These are phyloP conservation scores for Ephydatia muelleri DNA, from an alignment of 37 sponge, comb jelly and placozoan species.

Conservation along the genomic window DNA sequence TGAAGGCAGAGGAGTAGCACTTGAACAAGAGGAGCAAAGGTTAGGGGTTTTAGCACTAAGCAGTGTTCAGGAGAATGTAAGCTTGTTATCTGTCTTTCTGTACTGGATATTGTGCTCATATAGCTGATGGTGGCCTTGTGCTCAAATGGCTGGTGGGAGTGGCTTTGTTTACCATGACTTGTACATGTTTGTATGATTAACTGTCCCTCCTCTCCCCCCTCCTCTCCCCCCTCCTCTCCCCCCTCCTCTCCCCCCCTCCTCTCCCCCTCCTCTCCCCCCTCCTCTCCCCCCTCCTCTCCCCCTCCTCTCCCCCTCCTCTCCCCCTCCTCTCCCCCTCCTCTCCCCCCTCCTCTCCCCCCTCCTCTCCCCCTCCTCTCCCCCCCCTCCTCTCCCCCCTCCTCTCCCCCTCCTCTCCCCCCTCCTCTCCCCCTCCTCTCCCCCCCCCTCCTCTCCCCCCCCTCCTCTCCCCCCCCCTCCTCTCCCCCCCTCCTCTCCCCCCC, in stretches of 20 bases:
- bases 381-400: neutral
- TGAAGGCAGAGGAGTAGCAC: constrained; percentile 77
- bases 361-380: neutral
- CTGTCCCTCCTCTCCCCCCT: neutral
- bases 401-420: neutral
- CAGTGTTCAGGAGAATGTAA: neutral
- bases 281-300: neutral
- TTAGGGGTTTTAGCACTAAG: neutral
- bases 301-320: neutral
- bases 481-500: neutral
- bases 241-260: neutral
- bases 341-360: neutral
- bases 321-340: neutral
- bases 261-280: neutral
- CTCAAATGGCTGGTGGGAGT: constrained; percentile 3
- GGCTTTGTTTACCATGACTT: neutral
- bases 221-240: neutral
- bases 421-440: neutral
- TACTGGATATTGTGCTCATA: neutral
- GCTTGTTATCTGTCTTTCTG: neutral
- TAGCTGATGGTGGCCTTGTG: constrained; percentile 3
- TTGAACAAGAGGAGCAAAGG: constrained; percentile 82
- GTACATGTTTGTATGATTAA: neutral
- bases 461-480: neutral
- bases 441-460: neutral